A percentile compares a stretch with the other conserved stretches of the same genome.
Evolutionary conservation across 2,888 invertebrate genomes (phyloP).

Genomic region (Brenthis daphne): DNA sequence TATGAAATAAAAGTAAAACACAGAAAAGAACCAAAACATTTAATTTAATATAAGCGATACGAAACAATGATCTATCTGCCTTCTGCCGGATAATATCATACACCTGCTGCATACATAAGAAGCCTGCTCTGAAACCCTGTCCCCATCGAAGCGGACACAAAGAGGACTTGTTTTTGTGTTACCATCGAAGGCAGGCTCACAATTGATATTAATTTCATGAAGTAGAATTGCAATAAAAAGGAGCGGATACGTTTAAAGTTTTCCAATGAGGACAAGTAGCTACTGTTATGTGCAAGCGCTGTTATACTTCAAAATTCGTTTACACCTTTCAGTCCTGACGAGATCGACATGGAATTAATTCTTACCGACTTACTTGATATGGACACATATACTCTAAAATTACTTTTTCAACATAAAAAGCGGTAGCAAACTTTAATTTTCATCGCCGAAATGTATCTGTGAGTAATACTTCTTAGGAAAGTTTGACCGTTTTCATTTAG

Average conservation of each 20-base stretch:
- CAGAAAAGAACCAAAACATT: constrained; percentile 21
- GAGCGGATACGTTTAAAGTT: constrained; percentile 40
- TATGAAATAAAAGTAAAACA: neutral
- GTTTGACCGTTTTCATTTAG: too few species aligned
- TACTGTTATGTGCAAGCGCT: constrained; percentile 49
- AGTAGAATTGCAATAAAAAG: constrained; percentile 60
- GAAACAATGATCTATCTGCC: constrained; percentile 40
- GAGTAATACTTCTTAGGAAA: too few species aligned
- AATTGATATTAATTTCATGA: constrained; percentile 76
- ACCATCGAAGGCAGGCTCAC: constrained; percentile 54
- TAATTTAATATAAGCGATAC: constrained; percentile 36
- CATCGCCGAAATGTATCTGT: too few species aligned
- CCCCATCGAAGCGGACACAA: constrained; percentile 38
- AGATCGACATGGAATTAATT: neutral
- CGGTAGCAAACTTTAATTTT: too few species aligned
- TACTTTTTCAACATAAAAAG: neutral
- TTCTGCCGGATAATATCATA: constrained; percentile 41
- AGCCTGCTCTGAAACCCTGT: constrained; percentile 41
- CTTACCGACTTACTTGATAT: neutral
- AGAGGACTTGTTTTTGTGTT: constrained; percentile 46
- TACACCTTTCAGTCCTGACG: neutral
- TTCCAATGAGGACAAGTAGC: constrained; percentile 47
- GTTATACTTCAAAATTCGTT: neutral
- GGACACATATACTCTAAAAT: neutral
- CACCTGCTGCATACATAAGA: constrained; percentile 48